Conservation (phyloP, 2,797 vertebrate genomes). For the Alfaro cultratus region DNA sequence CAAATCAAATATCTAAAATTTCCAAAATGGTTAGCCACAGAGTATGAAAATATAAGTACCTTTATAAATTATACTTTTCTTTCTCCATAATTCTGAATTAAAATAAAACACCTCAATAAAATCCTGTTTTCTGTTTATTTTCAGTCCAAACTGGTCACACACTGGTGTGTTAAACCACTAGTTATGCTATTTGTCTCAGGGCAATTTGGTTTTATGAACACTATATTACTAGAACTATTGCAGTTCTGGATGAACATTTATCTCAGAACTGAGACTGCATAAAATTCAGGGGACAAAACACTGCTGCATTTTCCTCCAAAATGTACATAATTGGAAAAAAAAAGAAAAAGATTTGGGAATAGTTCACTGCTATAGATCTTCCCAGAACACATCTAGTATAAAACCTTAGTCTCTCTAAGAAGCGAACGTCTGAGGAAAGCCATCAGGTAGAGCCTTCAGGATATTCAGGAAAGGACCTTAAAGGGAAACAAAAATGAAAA, state of each 20-base stretch:
- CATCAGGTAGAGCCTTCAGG: not conserved
- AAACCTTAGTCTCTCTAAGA: not conserved
- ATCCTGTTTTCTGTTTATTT: too few relatives aligned
- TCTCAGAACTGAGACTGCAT: not conserved
- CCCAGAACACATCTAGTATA: not conserved
- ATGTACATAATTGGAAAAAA: not conserved
- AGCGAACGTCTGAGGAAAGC: not conserved
- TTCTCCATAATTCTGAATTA: not conserved
- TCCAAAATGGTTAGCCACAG: too few relatives aligned
- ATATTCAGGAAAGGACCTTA: not conserved
- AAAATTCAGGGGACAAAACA: not conserved
- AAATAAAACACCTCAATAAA: too few relatives aligned
- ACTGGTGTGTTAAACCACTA: not conserved
- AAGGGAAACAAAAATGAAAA: not conserved
- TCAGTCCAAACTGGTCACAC: not conserved
- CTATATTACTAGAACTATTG: not conserved
- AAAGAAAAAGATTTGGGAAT: not conserved
- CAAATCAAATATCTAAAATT: not conserved
- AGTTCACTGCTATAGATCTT: not conserved
- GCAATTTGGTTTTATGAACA: not conserved
- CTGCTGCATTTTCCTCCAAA: not conserved
- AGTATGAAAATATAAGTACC: not conserved
- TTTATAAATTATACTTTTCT: not conserved
- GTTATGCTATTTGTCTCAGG: not conserved
- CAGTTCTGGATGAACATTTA: not conserved